Percentiles rank a stretch among this genome's conserved stretches.
Evolutionary conservation across 2,797 vertebrate species (phyloP).

Genomic region (Lophotriccus pileatus): DNA sequence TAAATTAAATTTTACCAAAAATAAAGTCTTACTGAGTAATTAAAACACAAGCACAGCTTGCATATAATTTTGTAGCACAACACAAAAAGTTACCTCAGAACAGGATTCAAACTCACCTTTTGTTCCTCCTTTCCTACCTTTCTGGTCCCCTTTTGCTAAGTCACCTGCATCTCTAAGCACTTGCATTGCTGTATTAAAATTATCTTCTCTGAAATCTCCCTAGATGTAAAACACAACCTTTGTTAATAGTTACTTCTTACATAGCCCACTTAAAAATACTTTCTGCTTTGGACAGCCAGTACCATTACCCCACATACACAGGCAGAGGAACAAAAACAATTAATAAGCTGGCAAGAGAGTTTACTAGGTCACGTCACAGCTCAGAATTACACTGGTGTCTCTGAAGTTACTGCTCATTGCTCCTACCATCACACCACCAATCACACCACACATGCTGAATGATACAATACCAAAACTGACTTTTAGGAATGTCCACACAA

Average conservation of each 20-base stretch:
- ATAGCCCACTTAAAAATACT: not conserved
- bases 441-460: not conserved
- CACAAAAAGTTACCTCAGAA: not conserved
- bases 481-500: not conserved
- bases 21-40: not conserved
- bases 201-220: conserved; percentile 99
- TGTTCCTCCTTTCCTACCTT: conserved; percentile 91
- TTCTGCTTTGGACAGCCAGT: not conserved
- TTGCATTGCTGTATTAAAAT: conserved; percentile 99
- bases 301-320: not conserved
- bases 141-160: conserved; percentile 90
- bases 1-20: not conserved
- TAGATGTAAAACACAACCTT: conserved; percentile 49
- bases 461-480: not conserved
- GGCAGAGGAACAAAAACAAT: not conserved
- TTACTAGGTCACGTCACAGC: not conserved
- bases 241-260: not conserved
- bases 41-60: not conserved
- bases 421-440: not conserved
- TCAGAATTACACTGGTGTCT: not conserved
- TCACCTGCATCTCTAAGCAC: conserved; percentile 93
- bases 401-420: not conserved
- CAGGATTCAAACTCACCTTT: conserved; percentile 80
- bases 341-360: not conserved
- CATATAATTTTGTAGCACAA: not conserved